Conservation (phyloP, 1,140 invertebrate species). For the Theocolax elegans region DNA sequence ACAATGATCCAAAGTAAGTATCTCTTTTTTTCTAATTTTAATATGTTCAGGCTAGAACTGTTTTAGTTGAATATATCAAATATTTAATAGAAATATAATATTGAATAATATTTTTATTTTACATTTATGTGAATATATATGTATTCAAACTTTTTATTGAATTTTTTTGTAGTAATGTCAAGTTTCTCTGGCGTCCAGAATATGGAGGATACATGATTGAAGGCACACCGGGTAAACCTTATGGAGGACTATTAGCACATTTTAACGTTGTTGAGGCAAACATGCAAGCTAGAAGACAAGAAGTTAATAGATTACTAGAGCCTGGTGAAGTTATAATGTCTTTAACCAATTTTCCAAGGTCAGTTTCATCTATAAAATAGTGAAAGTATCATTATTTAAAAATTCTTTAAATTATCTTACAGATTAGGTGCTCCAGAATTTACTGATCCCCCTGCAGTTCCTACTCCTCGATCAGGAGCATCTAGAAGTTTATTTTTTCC, state of each 20-base stretch:
- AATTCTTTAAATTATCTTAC: slow-evolving; percentile 40
- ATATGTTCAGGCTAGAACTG: no score
- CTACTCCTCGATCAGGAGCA: slow-evolving; percentile 79
- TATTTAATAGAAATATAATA: no score
- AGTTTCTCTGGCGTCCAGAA: slow-evolving; percentile 96
- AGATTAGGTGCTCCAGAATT: slow-evolving; percentile 91
- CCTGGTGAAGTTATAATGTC: slow-evolving; percentile 89
- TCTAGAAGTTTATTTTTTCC: slow-evolving; percentile 94
- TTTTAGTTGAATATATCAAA: no score
- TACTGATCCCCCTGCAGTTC: slow-evolving; percentile 80
- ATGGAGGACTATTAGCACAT: slow-evolving; percentile 91
- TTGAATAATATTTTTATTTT: no score
- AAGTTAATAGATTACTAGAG: slow-evolving; percentile 82
- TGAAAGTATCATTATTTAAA: no score
- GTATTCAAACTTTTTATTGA: no score
- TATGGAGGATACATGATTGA: slow-evolving; percentile 99
- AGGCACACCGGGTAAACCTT: slow-evolving; percentile 98
- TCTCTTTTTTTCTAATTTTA: no score
- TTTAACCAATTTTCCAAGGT: slow-evolving; percentile 92
- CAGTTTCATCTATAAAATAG: slow-evolving; percentile 14
- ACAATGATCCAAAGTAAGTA: slow-evolving; percentile 80
- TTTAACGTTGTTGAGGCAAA: slow-evolving; percentile 98
- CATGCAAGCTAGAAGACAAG: slow-evolving; percentile 91
- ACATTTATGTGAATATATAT: no score
- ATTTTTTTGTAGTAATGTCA: slow-evolving; percentile 71